Evolutionary conservation across 2,113 vertebrate genomes (phyloP).

Genomic region (Xiphophorus maculatus): DNA sequence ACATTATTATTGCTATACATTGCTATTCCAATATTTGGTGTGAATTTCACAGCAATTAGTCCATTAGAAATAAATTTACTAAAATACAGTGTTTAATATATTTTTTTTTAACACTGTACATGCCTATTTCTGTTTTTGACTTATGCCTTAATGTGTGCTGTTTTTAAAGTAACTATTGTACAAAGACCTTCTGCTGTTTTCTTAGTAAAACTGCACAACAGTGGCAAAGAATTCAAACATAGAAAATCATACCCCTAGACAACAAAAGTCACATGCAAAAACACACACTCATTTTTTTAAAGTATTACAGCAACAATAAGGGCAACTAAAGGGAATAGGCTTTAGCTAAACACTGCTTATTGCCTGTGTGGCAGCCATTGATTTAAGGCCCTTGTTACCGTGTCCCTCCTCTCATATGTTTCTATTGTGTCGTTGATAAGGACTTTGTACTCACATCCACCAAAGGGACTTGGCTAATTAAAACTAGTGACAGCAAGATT

Average conservation of each 20-base stretch:
- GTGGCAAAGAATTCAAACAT: slow-evolving; percentile 24
- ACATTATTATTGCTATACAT: no score
- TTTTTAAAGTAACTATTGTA: not conserved
- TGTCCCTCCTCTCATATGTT: slow-evolving; percentile 61
- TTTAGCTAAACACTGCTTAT: slow-evolving; percentile 39
- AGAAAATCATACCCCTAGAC: slow-evolving; percentile 5
- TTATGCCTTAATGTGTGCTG: slow-evolving; percentile 1
- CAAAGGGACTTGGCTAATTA: slow-evolving; percentile 70
- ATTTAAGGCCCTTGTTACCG: slow-evolving; percentile 73
- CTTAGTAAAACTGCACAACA: slow-evolving; percentile 7
- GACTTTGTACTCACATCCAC: slow-evolving; percentile 58
- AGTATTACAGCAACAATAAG: slow-evolving; percentile 36
- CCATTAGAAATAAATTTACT: no score
- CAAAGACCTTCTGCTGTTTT: slow-evolving; percentile 19
- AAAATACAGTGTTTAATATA: not conserved
- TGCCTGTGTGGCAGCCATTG: slow-evolving; percentile 66
- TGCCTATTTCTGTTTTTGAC: no score
- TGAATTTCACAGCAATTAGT: no score
- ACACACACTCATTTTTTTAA: slow-evolving; percentile 10
- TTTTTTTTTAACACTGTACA: not conserved
- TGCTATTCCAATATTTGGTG: no score
- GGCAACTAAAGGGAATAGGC: slow-evolving; percentile 34
- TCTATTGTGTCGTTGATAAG: slow-evolving; percentile 74
- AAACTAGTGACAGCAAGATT: slow-evolving; percentile 65
- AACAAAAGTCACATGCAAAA: slow-evolving; percentile 13